Percentiles rank a stretch among this genome's conserved stretches.
phyloP scores from a whole-genome alignment of 2,797 vertebrate genomes.

The Mionectes olivaceus region DNA sequence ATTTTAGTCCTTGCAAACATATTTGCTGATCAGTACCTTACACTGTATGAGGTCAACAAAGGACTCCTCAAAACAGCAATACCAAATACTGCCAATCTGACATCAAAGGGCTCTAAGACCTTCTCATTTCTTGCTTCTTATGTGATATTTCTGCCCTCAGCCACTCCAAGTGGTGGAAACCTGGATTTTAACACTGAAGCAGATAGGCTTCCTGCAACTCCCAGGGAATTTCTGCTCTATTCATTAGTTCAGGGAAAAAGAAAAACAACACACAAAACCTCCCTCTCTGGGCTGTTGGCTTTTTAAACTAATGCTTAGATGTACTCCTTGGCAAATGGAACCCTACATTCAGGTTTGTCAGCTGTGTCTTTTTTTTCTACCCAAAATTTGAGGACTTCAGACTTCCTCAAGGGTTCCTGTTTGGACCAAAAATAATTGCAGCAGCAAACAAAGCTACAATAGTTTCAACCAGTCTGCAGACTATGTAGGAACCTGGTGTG shows the following conservation, averaged over 20 bases:
- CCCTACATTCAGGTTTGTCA: not conserved
- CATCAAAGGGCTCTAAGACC: not conserved
- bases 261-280: not conserved
- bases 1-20: not conserved
- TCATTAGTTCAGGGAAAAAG: not conserved
- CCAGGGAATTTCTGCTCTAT: not conserved
- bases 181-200: not conserved
- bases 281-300: not conserved
- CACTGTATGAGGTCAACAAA: not conserved
- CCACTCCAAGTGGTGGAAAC: not conserved
- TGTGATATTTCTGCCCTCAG: not conserved
- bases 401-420: not conserved
- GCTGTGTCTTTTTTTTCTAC: not conserved
- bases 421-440: not conserved
- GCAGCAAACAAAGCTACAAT: not conserved
- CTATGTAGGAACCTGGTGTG: rapidly evolving
- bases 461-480: not conserved
- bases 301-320: not conserved
- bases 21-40: not conserved
- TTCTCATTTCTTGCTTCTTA: not conserved
- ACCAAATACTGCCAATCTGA: not conserved
- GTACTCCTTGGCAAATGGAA: not conserved
- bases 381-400: not conserved
- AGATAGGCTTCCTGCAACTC: not conserved
- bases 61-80: not conserved